phyloP scores from a whole-genome alignment of 1,140 invertebrate genomes.

The Lordiphosa mommai region DNA sequence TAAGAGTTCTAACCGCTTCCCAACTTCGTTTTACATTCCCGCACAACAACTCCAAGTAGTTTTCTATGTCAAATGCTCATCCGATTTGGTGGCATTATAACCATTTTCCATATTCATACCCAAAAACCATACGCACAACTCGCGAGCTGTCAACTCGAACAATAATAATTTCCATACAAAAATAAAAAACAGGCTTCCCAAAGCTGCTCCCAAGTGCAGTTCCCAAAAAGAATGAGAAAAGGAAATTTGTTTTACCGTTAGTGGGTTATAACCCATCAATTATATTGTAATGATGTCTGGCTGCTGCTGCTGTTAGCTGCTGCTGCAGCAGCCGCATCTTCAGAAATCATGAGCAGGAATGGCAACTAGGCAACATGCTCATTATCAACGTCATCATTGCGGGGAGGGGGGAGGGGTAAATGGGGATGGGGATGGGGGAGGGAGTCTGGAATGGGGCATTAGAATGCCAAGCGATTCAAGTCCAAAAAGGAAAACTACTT shows the following conservation, averaged over 20 bases:
- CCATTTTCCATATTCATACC: conserved; percentile 45
- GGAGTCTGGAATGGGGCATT: conserved; percentile 32
- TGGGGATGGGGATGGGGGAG: conserved; percentile 9
- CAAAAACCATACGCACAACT: conserved; percentile 55
- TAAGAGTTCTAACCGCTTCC: neutral
- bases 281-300: conserved; percentile 78
- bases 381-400: conserved; percentile 70
- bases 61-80: conserved; percentile 54
- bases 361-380: conserved; percentile 55
- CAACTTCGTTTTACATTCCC: neutral
- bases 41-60: conserved; percentile 35
- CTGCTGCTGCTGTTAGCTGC: conserved; percentile 27
- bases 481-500: conserved; percentile 64
- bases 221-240: conserved; percentile 32
- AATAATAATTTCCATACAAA: conserved; percentile 62
- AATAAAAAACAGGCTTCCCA: conserved; percentile 30
- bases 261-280: conserved; percentile 70
- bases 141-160: conserved; percentile 55
- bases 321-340: conserved; percentile 54
- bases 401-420: conserved; percentile 19
- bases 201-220: conserved; percentile 12
- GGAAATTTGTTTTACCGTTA: conserved; percentile 65
- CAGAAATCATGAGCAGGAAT: conserved; percentile 53
- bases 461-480: conserved; percentile 58
- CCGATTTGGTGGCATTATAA: conserved; percentile 53